Base-by-base conservation (phyloP, 2,797 vertebrate genomes). In the Muraenolepis orangiensis region DNA sequence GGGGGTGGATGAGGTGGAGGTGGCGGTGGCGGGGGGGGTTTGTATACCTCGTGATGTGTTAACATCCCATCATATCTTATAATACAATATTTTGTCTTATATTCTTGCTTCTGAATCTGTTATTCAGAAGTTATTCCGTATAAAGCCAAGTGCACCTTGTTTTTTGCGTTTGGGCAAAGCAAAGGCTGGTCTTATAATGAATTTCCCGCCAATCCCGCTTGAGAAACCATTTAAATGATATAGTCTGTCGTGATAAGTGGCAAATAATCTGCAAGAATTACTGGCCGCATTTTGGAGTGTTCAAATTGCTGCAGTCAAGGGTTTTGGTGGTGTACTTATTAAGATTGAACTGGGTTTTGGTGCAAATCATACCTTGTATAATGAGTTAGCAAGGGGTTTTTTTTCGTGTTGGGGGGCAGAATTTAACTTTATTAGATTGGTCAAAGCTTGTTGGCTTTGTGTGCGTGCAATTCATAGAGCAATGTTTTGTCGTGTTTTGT, bases 321-420 rank as follows among this genome's bases (percentile, higher is more conserved):
- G 70, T 68, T 32, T n/a, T 28, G 6, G 32, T 68, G 31, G 2
- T 51, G 31, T 66, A 70, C 46, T 76, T 71, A 66, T 51, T 29
- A 46, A 46, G 26, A 38, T 70, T 71, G 38, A 38, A 70, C 74
- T 64, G 38, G 38, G 42, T 76, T 71, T 71, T 66, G 67, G 36
- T 67, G 38, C n/a, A 66, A 66, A 72, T 26, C 51, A 1, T 28
- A 69, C 29, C 30, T 57, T 69, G n/a, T 57, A 42, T 68, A 68
- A 32, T 76, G 0, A 46, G 70, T 72, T 72, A 51, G 0, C 70
- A 72, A 66, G 57, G 70, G 46, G 70, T 30, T 29, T 31, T 46
- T 64, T 61, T 31, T 18, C 20, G 4, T 74, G 72, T 30, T 38
- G 34, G 32, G 38, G 31, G 32, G n/a, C n/a, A n/a, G 18, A 46